Conservation (phyloP, 2,888 invertebrate species). For the Rotaria socialis region DNA sequence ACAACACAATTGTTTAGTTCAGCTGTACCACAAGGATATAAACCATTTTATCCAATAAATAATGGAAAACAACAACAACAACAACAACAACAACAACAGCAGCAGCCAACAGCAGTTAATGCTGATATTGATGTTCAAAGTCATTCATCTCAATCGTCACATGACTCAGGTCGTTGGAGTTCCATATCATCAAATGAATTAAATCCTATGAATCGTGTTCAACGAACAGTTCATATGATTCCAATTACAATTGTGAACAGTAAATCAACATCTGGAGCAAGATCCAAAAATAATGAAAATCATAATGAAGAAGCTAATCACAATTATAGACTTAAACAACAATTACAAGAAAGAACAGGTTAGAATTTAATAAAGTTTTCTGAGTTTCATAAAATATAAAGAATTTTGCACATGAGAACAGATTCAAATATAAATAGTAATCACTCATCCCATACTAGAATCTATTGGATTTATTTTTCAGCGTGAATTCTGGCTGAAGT, state of each 20-base stretch:
- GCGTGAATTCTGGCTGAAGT: no score
- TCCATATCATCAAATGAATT: slow-evolving; percentile 34
- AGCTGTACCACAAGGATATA: slow-evolving; percentile 4
- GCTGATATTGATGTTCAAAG: slow-evolving; percentile 22
- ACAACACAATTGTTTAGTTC: not conserved
- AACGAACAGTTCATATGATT: slow-evolving; percentile 12
- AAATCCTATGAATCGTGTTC: not conserved
- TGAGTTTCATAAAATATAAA: no score
- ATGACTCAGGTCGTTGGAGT: slow-evolving; percentile 34
- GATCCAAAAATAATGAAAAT: not conserved
- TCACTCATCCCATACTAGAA: no score
- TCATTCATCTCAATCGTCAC: slow-evolving; percentile 31
- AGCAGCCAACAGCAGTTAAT: not conserved
- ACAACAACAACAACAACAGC: not conserved
- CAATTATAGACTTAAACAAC: not conserved
- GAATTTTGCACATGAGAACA: no score
- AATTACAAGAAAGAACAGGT: slow-evolving; percentile 10
- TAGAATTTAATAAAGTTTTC: not conserved
- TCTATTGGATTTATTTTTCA: no score
- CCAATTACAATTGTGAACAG: slow-evolving; percentile 12
- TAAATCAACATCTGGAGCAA: not conserved
- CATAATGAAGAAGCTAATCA: not conserved
- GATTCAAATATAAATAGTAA: no score
- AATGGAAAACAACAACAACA: not conserved
- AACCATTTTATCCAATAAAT: not conserved